These are phyloP conservation scores for Autographa gamma DNA, from an alignment of 2,888 invertebrate genomes.

Conservation along the genomic window DNA sequence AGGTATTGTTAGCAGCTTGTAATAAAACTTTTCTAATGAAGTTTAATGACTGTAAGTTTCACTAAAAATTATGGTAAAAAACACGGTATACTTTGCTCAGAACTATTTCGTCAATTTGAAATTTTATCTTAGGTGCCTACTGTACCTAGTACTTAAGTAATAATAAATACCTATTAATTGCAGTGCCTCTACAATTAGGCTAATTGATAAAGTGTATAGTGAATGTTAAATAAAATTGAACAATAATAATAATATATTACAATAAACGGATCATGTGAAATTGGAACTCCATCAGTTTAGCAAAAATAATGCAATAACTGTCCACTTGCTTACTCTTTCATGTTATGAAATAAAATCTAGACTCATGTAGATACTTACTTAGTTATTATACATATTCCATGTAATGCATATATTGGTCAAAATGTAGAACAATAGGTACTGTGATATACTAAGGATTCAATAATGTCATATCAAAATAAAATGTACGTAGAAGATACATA, in stretches of 20 bases:
- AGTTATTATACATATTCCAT: neutral
- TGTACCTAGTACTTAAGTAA: neutral
- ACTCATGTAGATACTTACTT: neutral
- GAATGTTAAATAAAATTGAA: too few relatives aligned
- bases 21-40: neutral
- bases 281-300: neutral
- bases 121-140: neutral
- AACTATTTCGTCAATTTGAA: slow-evolving; percentile 37
- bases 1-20: slow-evolving; percentile 17
- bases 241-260: too few relatives aligned
- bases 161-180: neutral
- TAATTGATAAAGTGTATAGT: neutral
- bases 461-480: slow-evolving; percentile 17
- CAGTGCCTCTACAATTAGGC: neutral
- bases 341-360: neutral
- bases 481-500: slow-evolving; percentile 7
- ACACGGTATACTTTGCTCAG: slow-evolving; percentile 22
- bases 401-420: neutral
- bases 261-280: too few relatives aligned
- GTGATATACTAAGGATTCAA: slow-evolving; percentile 41
- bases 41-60: neutral
- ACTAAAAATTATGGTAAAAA: neutral
- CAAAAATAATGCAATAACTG: neutral
- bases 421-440: slow-evolving; percentile 36
- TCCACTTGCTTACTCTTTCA: neutral